These are phyloP conservation scores for Pogonomyrmex californicus DNA, from an alignment of 1,140 invertebrate genomes.

Conservation along the genomic window DNA sequence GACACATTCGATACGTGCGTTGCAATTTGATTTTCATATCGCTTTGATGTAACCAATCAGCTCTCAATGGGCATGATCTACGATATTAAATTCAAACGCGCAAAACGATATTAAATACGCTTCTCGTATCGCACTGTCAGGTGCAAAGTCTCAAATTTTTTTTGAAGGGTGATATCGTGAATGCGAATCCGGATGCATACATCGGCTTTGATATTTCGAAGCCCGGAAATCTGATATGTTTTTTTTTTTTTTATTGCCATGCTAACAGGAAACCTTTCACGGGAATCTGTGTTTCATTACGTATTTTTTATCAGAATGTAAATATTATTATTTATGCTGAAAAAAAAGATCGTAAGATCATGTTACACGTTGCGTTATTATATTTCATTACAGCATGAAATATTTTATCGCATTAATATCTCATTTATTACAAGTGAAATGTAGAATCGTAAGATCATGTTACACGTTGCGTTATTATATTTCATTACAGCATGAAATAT, in stretches of 20 bases:
- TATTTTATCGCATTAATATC: not conserved
- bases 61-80: conserved; percentile 2
- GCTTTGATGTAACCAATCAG: conserved; percentile 50
- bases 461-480: not conserved
- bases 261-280: not conserved
- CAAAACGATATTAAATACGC: conserved; percentile 28
- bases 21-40: conserved; percentile 39
- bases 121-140: conserved; percentile 26
- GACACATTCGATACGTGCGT: conserved; percentile 1
- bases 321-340: not conserved
- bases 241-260: not conserved
- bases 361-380: not conserved
- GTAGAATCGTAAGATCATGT: not conserved
- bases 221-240: not conserved
- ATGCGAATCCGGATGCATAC: not conserved
- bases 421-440: not conserved
- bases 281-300: not conserved
- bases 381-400: not conserved
- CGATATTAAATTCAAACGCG: conserved; percentile 38
- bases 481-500: not conserved
- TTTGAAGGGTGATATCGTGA: conserved; percentile 14
- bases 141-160: conserved; percentile 18
- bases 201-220: conserved; percentile 21
- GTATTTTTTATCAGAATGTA: not conserved
- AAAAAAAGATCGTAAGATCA: not conserved